A percentile compares a stretch with the other conserved stretches of the same genome.
Conservation (phyloP, 2,888 invertebrate species). For the Anaspis maculata region DNA sequence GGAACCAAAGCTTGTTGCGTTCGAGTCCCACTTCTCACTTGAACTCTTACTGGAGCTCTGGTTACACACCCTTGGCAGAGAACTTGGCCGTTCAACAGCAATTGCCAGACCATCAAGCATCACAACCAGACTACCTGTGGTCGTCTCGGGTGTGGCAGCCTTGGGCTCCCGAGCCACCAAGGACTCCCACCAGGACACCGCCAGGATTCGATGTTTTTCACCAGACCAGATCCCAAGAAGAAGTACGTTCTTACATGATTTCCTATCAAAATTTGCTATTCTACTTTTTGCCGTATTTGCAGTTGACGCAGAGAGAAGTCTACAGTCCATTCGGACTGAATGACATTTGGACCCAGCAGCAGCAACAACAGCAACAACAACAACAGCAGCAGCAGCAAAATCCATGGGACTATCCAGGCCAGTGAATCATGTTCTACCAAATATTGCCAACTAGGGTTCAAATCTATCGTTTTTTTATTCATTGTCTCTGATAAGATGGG, state of each 20-base stretch:
- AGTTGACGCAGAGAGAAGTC: slow-evolving; percentile 6
- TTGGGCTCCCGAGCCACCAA: slow-evolving; percentile 32
- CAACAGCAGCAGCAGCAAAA: slow-evolving; percentile 35
- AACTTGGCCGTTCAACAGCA: slow-evolving; percentile 5
- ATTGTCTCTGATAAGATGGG: slow-evolving; percentile 8
- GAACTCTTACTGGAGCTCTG: slow-evolving; percentile 33
- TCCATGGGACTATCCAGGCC: slow-evolving; percentile 36
- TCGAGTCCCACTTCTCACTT: slow-evolving; percentile 18
- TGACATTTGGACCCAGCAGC: slow-evolving; percentile 39
- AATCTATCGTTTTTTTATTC: slow-evolving; percentile 7
- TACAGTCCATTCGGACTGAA: slow-evolving; percentile 41
- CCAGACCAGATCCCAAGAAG: slow-evolving; percentile 21
- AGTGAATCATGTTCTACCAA: slow-evolving; percentile 10
- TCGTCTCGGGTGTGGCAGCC: slow-evolving; percentile 41
- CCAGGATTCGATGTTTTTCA: slow-evolving; percentile 34
- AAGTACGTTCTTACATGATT: slow-evolving; percentile 1
- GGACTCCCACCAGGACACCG: slow-evolving; percentile 37
- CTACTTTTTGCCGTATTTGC: slow-evolving; percentile 7
- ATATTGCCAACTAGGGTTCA: slow-evolving; percentile 13
- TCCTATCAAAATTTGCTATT: not conserved
- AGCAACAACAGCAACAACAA: slow-evolving; percentile 34
- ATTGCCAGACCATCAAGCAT: not conserved
- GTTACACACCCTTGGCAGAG: slow-evolving; percentile 21
- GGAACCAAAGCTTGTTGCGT: slow-evolving; percentile 24
- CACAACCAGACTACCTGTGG: slow-evolving; percentile 35